Conservation (phyloP, 2,797 vertebrate genomes). For the Urophycis tenuis region DNA sequence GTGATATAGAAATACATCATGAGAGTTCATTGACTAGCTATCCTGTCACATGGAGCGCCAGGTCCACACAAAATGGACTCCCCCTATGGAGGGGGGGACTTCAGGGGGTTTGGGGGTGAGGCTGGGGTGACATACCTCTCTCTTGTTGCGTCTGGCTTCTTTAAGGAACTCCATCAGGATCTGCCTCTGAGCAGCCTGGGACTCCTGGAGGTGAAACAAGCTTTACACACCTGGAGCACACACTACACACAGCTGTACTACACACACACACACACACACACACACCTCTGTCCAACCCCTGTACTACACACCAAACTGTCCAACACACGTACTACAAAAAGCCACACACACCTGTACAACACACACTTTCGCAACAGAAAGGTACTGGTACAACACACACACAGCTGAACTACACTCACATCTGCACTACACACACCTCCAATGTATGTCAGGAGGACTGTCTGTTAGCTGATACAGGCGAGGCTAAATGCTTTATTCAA, state of each 20-base stretch:
- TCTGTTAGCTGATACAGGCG: background rate
- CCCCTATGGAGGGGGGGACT: no score
- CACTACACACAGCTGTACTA: conserved; percentile 3
- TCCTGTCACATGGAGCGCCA: no score
- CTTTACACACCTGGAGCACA: background rate
- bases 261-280: conserved; percentile 16
- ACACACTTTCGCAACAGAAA: no score
- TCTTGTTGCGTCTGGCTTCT: conserved; percentile 96
- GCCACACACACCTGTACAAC: background rate
- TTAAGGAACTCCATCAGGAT: conserved; percentile 98
- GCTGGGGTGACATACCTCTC: conserved; percentile 75
- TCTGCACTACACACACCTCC: background rate
- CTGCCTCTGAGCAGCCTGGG: conserved; percentile 93
- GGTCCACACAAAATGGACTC: no score
- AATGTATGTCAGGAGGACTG: no score
- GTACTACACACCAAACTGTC: background rate
- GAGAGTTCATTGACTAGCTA: no score
- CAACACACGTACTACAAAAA: background rate
- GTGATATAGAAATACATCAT: no score
- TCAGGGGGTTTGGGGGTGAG: no score
- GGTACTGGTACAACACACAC: background rate
- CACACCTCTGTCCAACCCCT: background rate
- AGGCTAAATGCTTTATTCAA: background rate
- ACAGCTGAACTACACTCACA: no score
- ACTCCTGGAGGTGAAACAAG: conserved; percentile 74